Evolutionary conservation across 2,888 invertebrate species (phyloP), one percentile per base, ranked within the genome.

Genomic region (Cosmia pyralina): DNA sequence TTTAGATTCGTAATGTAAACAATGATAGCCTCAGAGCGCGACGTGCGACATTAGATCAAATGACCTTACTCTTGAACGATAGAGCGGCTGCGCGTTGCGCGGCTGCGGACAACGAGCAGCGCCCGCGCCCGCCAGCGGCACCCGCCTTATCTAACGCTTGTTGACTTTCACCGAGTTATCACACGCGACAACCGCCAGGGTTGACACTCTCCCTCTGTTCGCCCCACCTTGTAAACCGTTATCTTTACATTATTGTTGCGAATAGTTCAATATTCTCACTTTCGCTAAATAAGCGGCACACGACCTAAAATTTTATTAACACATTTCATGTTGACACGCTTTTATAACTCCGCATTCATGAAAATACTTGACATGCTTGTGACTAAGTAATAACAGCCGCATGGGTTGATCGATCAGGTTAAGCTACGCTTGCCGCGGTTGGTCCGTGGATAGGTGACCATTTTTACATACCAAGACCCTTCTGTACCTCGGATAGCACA

Each of bases 41-140:
- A 85, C 84, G 48, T 82, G 88, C 84, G 82, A 87, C 87, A 87
- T 84, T 91, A 90, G 91, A 89, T 87, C 88, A 89, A 84, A 87
- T 88, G 95, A 94, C 96, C 96, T 95, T 95, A 94, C 92, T 95
- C 96, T 96, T 96, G 96, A 96, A 95, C 95, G 95, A 95, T 95
- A 94, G 91, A 91, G 90, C 86, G 81, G 72, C 72, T 41, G 89
- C 86, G 69, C 59, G 63, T 38, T 38, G 38, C 4, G 38, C 38
- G 38, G 80, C 79, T 68, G 83, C 85, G 91, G 88, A 28, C 38
- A 38, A 4, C 38, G 38, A 0, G 88, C 91, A 88, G 90, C 88
- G 93, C 91, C 92, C 91, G 53, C 66, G 28, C 38, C 64, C 60
- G 59, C 52, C 41, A 46, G n/a, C n/a, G 17, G 34, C 38, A 28